Evolutionary conservation across 2,113 vertebrate species (phyloP).

Genomic region (Pseudorasbora parva): DNA sequence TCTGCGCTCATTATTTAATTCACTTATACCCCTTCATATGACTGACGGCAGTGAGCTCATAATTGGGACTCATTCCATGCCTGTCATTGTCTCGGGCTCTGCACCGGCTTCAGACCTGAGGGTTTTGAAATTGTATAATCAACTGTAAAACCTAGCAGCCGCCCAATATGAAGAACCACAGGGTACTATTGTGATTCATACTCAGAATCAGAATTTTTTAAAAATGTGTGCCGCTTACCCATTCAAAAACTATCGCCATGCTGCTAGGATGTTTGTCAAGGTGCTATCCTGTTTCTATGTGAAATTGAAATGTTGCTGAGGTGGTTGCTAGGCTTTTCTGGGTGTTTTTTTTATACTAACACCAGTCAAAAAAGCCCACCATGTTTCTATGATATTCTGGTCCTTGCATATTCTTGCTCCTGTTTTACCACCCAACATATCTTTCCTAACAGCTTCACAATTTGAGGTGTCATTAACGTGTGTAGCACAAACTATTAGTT

Average conservation of each 20-base stretch:
- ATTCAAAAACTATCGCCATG: neutral
- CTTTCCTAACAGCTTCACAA: neutral
- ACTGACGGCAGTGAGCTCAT: constrained; percentile 12
- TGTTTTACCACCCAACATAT: neutral
- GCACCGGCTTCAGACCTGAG: constrained; percentile 2
- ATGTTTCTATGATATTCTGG: neutral
- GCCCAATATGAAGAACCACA: constrained; percentile 16
- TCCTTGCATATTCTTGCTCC: neutral
- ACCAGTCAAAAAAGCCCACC: neutral
- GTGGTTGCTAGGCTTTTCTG: neutral
- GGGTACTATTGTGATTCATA: constrained; percentile 24
- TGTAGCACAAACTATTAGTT: neutral
- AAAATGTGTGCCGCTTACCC: neutral
- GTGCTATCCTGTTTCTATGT: neutral
- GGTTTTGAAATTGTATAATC: constrained; percentile 32
- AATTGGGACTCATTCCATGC: constrained; percentile 30
- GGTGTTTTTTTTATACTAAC: neutral
- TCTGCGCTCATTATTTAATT: constrained; percentile 5
- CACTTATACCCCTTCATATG: constrained; percentile 25
- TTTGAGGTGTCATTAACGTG: too few relatives aligned
- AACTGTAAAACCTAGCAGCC: constrained; percentile 13
- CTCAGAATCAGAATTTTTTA: constrained; percentile 25
- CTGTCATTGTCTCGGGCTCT: constrained; percentile 32
- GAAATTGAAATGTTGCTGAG: neutral
- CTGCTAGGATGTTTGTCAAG: neutral